A percentile compares a stretch with the other conserved stretches of the same genome.
These are phyloP conservation scores for Caenorhabditis virilis DNA, from an alignment of 2,888 invertebrate species.

Conservation along the genomic window DNA sequence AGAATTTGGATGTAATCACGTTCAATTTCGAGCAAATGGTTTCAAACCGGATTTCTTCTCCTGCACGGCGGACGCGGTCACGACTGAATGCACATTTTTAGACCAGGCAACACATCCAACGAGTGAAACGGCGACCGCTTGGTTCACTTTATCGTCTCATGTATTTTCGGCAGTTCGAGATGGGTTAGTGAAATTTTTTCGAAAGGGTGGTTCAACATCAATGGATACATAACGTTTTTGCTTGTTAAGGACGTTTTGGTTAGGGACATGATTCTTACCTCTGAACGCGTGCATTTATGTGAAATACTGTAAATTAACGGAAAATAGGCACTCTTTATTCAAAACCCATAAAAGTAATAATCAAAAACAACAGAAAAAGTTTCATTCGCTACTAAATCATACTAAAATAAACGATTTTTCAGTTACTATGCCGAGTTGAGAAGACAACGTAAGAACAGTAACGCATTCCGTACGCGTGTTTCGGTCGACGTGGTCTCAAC, in stretches of 20 bases:
- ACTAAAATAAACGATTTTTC: too few relatives aligned
- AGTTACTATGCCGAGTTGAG: conserved; percentile 56
- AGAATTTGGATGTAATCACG: conserved; percentile 57
- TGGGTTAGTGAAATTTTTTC: conserved; percentile 22
- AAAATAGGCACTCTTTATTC: too few relatives aligned
- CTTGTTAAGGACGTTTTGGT: too few relatives aligned
- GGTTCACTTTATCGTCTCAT: conserved; percentile 52
- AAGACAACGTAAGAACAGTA: conserved; percentile 51
- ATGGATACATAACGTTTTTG: too few relatives aligned
- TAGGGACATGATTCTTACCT: too few relatives aligned
- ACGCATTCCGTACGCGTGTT: conserved; percentile 41
- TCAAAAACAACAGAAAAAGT: too few relatives aligned
- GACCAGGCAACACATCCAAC: conserved; percentile 59
- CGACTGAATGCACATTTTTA: conserved; percentile 62
- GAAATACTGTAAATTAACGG: too few relatives aligned
- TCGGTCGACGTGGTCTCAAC: conserved; percentile 49
- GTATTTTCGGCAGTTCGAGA: conserved; percentile 58
- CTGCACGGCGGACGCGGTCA: conserved; percentile 60
- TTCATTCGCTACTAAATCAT: conserved; percentile 2
- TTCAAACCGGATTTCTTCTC: conserved; percentile 64
- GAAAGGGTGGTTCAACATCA: too few relatives aligned
- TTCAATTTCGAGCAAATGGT: conserved; percentile 48
- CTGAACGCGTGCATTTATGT: too few relatives aligned
- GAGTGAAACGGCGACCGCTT: conserved; percentile 59
- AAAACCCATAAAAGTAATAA: too few relatives aligned